Evolutionary conservation across 2,888 invertebrate genomes (phyloP), one percentile per base, ranked within the genome.

Genomic region (Nomada ruficornis): DNA sequence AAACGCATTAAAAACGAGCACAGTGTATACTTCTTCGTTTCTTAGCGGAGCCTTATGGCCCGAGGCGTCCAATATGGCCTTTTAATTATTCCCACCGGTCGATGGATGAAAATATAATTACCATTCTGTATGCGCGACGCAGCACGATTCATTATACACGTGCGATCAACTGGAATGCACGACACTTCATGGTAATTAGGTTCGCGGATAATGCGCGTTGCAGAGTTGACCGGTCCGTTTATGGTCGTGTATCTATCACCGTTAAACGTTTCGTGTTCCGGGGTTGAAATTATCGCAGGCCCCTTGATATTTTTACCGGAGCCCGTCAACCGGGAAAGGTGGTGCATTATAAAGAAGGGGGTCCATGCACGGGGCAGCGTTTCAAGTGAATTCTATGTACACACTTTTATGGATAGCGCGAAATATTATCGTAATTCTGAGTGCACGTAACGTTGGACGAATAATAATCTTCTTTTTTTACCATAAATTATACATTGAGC

Each of bases 141-240:
- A 18, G 60, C 26, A 47, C 44, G 36, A 80, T 70, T 18, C 52
- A 70, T 70, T 70, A 80, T 55, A 59, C n/a, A 23, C 11, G 42
- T 20, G 54, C 77, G 26, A 70, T 70, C 60, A 77, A 72, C 60
- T 60, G 77, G 63, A 79, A 81, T 50, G 59, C 80, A 67, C 60
- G 80, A 78, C 68, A 78, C 73, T 71, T 67, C 72, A 52, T 59
- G 64, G 68, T 73, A 79, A 81, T 81, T 81, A 69, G 68, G 54
- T 26, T n/a, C 11, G 68, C 29, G 60, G 77, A n/a, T 67, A 71
- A 80, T 67, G 65, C 50, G 55, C 44, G 69, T 44, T 55, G 63
- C 77, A 1, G 54, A 50, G 77, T 70, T 62, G 54, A 60, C 36
- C 44, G 50, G 42, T 54, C 62, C 59, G 79, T 73, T 81, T 73